A percentile compares a stretch with the other conserved stretches of the same genome.
Evolutionary conservation across 2,888 invertebrate species (phyloP).

Genomic region (Dilophus febrilis): DNA sequence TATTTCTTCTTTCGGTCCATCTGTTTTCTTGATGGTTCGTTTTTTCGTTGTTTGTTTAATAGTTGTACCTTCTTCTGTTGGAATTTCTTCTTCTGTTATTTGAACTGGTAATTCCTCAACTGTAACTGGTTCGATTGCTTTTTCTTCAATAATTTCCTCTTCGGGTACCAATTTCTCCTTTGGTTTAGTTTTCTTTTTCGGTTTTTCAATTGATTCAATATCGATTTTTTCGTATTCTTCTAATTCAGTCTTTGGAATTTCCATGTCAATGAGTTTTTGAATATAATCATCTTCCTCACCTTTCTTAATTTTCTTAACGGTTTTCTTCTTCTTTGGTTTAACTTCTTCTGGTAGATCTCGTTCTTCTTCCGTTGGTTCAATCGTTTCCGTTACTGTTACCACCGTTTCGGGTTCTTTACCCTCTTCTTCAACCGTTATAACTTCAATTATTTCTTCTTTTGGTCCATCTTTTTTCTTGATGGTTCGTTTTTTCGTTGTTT

Average conservation of each 20-base stretch:
- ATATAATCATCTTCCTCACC: too few relatives aligned
- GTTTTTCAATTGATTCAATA: too few relatives aligned
- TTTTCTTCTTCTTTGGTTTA: background rate
- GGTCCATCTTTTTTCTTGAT: slow-evolving; percentile 28
- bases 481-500: slow-evolving; percentile 23
- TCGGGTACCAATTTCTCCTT: too few relatives aligned
- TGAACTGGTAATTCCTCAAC: slow-evolving; percentile 18
- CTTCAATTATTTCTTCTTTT: slow-evolving; percentile 29
- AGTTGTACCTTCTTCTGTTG: slow-evolving; percentile 17
- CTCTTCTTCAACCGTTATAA: slow-evolving; percentile 18
- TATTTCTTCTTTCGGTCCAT: slow-evolving; percentile 23
- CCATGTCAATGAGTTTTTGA: too few relatives aligned
- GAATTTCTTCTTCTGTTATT: slow-evolving; percentile 17
- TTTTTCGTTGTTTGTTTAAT: slow-evolving; percentile 19
- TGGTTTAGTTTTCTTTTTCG: too few relatives aligned
- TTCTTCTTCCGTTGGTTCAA: background rate
- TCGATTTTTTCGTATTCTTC: too few relatives aligned
- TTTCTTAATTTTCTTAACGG: background rate
- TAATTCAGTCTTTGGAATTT: too few relatives aligned
- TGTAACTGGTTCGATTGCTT: background rate
- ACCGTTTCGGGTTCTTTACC: background rate
- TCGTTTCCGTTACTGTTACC: background rate
- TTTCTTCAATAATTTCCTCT: background rate
- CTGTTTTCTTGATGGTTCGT: slow-evolving; percentile 24
- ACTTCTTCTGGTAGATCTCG: background rate